Conservation (phyloP, 1,140 invertebrate genomes). For the Drosophila pruinosa region DNA sequence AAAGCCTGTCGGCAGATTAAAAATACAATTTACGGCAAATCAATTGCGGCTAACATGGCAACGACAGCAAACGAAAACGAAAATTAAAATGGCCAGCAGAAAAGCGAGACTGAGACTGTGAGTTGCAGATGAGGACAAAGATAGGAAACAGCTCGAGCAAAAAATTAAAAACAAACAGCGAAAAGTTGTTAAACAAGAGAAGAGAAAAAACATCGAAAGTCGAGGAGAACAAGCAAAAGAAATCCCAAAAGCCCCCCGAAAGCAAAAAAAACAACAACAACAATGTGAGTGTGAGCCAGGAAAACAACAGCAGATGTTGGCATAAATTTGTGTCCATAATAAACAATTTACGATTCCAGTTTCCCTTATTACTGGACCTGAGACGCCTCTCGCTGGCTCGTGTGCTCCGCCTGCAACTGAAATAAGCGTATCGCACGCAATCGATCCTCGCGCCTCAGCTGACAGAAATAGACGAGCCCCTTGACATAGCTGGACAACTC, state of each 20-base stretch:
- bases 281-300: slow-evolving; percentile 32
- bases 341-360: slow-evolving; percentile 62
- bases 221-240: slow-evolving; percentile 10
- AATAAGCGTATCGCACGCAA: slow-evolving; percentile 30
- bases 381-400: not conserved
- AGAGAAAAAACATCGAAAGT: slow-evolving; percentile 21
- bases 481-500: slow-evolving; percentile 28
- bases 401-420: slow-evolving; percentile 20
- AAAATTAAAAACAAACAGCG: slow-evolving; percentile 73
- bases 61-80: slow-evolving; percentile 59
- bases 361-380: not conserved
- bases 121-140: not conserved
- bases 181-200: slow-evolving; percentile 15
- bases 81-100: slow-evolving; percentile 61
- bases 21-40: slow-evolving; percentile 78
- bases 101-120: slow-evolving; percentile 13
- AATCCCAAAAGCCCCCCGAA: not conserved
- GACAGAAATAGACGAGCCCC: slow-evolving; percentile 21
- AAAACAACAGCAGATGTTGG: slow-evolving; percentile 64
- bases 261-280: slow-evolving; percentile 27
- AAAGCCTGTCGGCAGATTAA: slow-evolving; percentile 69
- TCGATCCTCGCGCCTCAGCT: slow-evolving; percentile 39
- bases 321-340: slow-evolving; percentile 75
- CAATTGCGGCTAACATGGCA: slow-evolving; percentile 73
- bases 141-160: slow-evolving; percentile 46